These are phyloP conservation scores for Corvus cornix DNA, from an alignment of 2,113 vertebrate species.

Conservation along the genomic window DNA sequence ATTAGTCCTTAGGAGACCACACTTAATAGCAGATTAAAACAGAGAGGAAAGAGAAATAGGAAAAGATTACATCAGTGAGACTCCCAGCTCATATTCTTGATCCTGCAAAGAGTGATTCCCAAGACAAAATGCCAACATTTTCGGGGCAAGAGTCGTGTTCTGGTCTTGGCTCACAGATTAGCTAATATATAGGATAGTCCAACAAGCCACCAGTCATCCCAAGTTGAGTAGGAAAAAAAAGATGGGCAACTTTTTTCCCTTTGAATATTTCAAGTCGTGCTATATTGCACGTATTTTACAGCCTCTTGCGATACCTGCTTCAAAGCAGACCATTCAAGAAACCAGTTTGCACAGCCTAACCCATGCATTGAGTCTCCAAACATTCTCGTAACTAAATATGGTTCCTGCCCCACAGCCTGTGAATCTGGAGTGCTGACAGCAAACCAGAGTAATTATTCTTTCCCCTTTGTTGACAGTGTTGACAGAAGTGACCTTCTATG, in stretches of 20 bases:
- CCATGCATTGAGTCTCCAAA: background rate
- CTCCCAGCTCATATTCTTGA: background rate
- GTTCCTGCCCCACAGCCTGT: background rate
- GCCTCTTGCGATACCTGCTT: background rate
- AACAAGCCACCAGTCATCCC: background rate
- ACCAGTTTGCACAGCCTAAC: background rate
- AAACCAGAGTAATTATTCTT: conserved; percentile 33
- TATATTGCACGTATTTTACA: background rate
- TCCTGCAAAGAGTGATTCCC: background rate
- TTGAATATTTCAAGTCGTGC: background rate
- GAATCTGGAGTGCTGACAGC: conserved; percentile 6
- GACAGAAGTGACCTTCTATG: background rate
- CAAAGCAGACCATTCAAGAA: background rate
- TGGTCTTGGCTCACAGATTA: background rate
- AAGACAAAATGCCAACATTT: background rate
- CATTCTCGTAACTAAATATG: background rate
- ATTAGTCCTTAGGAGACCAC: background rate
- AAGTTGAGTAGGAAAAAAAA: background rate
- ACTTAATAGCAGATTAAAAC: background rate
- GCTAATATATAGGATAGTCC: background rate
- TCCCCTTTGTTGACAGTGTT: background rate
- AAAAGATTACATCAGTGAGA: background rate
- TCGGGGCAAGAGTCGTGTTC: background rate
- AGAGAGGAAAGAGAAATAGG: background rate
- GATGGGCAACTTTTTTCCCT: background rate